Evolutionary conservation across 2,888 invertebrate species (phyloP).

Genomic region (Lumbricus terrestris): DNA sequence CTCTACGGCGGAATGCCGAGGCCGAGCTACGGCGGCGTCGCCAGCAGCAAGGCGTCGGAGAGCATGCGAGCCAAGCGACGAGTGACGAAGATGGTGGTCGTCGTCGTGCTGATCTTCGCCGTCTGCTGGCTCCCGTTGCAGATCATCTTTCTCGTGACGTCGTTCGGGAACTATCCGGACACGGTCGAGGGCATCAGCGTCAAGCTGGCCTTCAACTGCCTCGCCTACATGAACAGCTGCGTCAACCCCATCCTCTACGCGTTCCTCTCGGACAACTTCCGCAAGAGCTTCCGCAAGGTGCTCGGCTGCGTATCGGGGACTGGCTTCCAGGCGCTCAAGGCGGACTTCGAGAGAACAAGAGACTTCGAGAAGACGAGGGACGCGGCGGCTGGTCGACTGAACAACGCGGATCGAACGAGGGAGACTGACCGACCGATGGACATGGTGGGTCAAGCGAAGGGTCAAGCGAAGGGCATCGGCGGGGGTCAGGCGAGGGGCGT

Average conservation of each 20-base stretch:
- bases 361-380: neutral
- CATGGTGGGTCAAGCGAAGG: neutral
- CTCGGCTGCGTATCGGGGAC: neutral
- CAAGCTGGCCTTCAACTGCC: conserved; percentile 55
- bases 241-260: conserved; percentile 93
- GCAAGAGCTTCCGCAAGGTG: conserved; percentile 73
- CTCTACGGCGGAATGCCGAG: conserved; percentile 70
- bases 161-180: conserved; percentile 68
- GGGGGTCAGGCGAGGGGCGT: neutral
- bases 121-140: conserved; percentile 92
- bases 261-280: conserved; percentile 88
- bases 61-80: conserved; percentile 72
- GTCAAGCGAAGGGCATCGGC: neutral
- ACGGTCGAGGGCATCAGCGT: conserved; percentile 64
- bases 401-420: neutral
- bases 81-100: conserved; percentile 86
- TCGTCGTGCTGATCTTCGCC: conserved; percentile 87
- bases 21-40: conserved; percentile 50
- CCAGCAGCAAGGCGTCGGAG: conserved; percentile 70
- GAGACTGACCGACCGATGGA: neutral
- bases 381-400: neutral
- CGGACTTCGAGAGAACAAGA: neutral
- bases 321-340: conserved; percentile 13
- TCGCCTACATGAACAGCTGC: conserved; percentile 89
- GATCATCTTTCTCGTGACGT: conserved; percentile 68